phyloP scores from a whole-genome alignment of 2,888 invertebrate genomes.

The Tetramorium bicarinatum region DNA sequence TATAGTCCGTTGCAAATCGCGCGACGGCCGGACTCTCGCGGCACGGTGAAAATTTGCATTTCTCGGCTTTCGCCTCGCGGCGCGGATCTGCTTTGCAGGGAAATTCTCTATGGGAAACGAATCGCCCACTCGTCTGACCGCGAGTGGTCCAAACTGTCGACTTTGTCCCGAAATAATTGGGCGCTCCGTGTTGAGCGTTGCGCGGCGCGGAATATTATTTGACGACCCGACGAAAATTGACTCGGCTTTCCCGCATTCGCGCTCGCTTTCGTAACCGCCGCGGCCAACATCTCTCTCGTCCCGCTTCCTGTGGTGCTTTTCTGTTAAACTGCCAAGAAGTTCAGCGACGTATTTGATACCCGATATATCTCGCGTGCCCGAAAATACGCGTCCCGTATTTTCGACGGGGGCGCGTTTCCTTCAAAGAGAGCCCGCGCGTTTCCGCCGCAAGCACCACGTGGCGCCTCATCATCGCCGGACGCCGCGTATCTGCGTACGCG shows the following conservation, averaged over 20 bases:
- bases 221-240: neutral
- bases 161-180: neutral
- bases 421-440: neutral
- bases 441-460: constrained; percentile 6
- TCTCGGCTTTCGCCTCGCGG: neutral
- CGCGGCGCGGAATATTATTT: neutral
- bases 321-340: constrained; percentile 53
- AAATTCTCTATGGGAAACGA: neutral
- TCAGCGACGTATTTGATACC: constrained; percentile 45
- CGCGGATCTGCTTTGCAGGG: too few species aligned
- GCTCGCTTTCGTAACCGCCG: constrained; percentile 28
- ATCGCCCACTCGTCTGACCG: neutral
- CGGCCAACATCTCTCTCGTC: neutral
- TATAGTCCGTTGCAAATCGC: constrained; percentile 52
- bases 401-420: constrained; percentile 12
- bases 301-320: constrained; percentile 9
- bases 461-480: neutral
- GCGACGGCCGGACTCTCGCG: constrained; percentile 17
- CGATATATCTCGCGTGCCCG: constrained; percentile 25
- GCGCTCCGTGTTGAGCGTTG: neutral
- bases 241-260: neutral
- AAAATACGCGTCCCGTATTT: constrained; percentile 48
- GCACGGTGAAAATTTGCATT: constrained; percentile 35
- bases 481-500: neutral
- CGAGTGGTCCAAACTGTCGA: neutral